phyloP scores from a whole-genome alignment of 2,797 vertebrate species.

The Neostethus bicornis region DNA sequence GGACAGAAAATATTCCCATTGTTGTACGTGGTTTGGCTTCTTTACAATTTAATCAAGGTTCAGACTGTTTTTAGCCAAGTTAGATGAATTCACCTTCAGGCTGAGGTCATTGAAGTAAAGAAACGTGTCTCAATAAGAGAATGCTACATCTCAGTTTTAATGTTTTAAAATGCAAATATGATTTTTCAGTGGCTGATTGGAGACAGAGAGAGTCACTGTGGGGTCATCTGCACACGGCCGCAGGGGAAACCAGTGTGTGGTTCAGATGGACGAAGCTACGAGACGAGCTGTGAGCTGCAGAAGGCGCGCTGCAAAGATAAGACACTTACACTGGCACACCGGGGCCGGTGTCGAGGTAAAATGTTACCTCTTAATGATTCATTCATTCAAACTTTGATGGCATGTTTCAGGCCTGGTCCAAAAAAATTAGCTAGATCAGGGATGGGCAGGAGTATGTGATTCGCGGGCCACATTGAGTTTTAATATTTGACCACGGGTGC shows the following conservation, averaged over 20 bases:
- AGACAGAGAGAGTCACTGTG: constrained; percentile 89
- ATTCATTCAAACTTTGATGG: no score
- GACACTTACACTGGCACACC: constrained; percentile 82
- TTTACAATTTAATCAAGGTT: constrained; percentile 47
- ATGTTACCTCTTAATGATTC: not conserved
- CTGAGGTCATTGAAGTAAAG: no score
- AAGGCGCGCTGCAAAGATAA: constrained; percentile 92
- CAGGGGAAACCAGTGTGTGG: constrained; percentile 91
- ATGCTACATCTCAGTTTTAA: not conserved
- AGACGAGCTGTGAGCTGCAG: constrained; percentile 94
- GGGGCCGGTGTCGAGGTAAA: constrained; percentile 95
- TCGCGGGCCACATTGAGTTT: no score
- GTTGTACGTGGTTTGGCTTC: constrained; percentile 44
- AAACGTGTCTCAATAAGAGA: no score
- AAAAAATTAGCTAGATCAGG: no score
- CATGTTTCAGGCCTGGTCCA: no score
- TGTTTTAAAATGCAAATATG: constrained; percentile 5
- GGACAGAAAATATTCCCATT: constrained; percentile 19
- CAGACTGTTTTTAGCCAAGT: constrained; percentile 42
- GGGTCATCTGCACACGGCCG: constrained; percentile 86
- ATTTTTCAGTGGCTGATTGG: constrained; percentile 92
- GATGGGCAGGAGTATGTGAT: no score
- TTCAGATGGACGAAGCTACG: constrained; percentile 91
- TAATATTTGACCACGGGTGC: no score
- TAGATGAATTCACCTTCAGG: constrained; percentile 37